Percentiles rank a stretch among this genome's conserved stretches.
These are phyloP conservation scores for Lates calcarifer DNA, from an alignment of 2,113 vertebrate species.

Conservation along the genomic window DNA sequence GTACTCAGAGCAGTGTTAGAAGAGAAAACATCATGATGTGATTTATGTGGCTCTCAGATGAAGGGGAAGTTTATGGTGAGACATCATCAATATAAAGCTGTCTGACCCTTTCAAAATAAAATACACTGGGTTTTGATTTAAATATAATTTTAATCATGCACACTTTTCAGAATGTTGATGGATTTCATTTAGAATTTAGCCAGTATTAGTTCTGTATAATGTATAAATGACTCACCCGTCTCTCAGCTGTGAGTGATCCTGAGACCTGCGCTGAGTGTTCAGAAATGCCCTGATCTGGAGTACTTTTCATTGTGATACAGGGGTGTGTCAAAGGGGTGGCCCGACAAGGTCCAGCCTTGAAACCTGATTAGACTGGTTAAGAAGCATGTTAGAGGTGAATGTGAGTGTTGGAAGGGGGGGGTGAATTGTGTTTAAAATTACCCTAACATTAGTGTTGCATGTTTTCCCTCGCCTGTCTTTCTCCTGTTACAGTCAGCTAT, in stretches of 20 bases:
- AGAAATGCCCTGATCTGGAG: not conserved
- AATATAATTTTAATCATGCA: not conserved
- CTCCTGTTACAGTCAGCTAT: not conserved
- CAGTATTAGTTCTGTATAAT: not conserved
- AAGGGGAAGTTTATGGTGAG: not conserved
- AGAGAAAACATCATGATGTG: not conserved
- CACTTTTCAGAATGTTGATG: not conserved
- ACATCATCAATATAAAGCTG: not conserved
- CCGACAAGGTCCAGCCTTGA: constrained; percentile 15
- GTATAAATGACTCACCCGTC: constrained; percentile 21
- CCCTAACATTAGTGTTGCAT: too few relatives aligned
- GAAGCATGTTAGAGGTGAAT: not conserved
- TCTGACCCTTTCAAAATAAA: not conserved
- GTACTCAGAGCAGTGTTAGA: too few relatives aligned
- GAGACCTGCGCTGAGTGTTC: not conserved
- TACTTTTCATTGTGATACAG: not conserved
- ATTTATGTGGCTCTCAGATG: not conserved
- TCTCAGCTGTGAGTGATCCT: constrained; percentile 10
- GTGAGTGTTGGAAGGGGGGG: too few relatives aligned
- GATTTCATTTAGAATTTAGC: not conserved
- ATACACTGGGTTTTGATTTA: not conserved
- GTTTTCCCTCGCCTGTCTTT: not conserved
- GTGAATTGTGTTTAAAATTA: too few relatives aligned
- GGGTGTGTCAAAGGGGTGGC: constrained; percentile 32
- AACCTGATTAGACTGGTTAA: constrained; percentile 1